Evolutionary conservation across 2,113 vertebrate species (phyloP), one percentile per base, ranked within the genome.

Genomic region (Anas platyrhynchos): DNA sequence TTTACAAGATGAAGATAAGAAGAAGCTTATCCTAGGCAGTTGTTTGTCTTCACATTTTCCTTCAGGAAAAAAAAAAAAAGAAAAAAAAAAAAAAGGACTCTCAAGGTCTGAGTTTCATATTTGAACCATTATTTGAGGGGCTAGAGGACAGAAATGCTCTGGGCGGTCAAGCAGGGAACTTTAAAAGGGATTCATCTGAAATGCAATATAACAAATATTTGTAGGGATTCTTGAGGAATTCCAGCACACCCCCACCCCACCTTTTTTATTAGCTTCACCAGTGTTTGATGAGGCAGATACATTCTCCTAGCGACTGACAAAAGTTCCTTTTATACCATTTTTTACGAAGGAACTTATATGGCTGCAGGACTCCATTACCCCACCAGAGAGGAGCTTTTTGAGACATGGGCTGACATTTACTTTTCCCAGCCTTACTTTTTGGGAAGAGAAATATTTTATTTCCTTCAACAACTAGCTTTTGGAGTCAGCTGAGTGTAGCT

Each of bases 1-100:
- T 96, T 94, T 94, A 91, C 73, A 86, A 94, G 79, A 91, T n/a
- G 74, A 91, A 94, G 91, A 90, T 94, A 96, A 95, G 80, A 25
- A 89, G 76, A 1, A 83, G 72, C 62, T 94, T 94, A 91, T 81
- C 76, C 75, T 34, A 62, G 63, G 72, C 46, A 44, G 71, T 93
- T 86, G 92, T 91, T 96, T 96, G 81, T 91, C 78, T 89, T 86
- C 81, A 68, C 69, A 13, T 93, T 95, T 94, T 95, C 71, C 27
- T 46, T 72, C 1, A 1, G 56, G 62, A 87, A 76, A 89, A 71
- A 92, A 66, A 58, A 4, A 36, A 48, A 11, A 2, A 26, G 71
- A 43, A 44, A 46, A 46, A 20, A 20, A 46, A 48, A 11, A 2
- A 26, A 76, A 43, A 44, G 43, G 25, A 77, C 46, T 91, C 77